These are phyloP conservation scores for Marisa cornuarietis DNA, from an alignment of 1,140 invertebrate species.

Conservation along the genomic window DNA sequence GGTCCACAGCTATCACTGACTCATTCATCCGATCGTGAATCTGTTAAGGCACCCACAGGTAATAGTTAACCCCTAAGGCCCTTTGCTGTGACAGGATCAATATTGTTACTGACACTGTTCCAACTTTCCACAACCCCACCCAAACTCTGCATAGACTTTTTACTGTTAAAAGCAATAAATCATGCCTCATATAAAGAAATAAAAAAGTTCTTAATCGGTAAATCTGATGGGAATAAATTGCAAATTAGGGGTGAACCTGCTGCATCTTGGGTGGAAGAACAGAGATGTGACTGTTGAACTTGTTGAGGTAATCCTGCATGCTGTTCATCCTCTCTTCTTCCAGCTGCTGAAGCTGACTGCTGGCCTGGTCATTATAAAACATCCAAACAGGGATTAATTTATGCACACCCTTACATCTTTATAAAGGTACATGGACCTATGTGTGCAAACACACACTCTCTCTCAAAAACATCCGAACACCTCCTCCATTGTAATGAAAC, in stretches of 20 bases:
- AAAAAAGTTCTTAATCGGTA: too few relatives aligned
- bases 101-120: too few relatives aligned
- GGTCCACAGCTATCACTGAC: constrained; percentile 77
- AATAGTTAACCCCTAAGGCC: background rate
- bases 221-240: too few relatives aligned
- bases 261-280: constrained; percentile 75
- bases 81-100: too few relatives aligned
- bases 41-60: constrained; percentile 66
- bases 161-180: too few relatives aligned
- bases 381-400: background rate
- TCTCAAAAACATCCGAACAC: too few relatives aligned
- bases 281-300: constrained; percentile 81
- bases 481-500: too few relatives aligned
- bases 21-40: constrained; percentile 75
- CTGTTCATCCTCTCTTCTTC: constrained; percentile 89
- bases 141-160: too few relatives aligned
- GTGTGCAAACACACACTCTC: constrained; percentile 2
- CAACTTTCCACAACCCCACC: too few relatives aligned
- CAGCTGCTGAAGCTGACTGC: constrained; percentile 76
- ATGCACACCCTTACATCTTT: background rate
- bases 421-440: background rate
- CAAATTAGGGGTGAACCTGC: constrained; percentile 17
- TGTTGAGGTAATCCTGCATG: constrained; percentile 80
- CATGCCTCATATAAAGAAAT: too few relatives aligned
- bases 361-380: constrained; percentile 68